Conservation (phyloP, 1,140 invertebrate species). For the Macrobrachium nipponense region DNA sequence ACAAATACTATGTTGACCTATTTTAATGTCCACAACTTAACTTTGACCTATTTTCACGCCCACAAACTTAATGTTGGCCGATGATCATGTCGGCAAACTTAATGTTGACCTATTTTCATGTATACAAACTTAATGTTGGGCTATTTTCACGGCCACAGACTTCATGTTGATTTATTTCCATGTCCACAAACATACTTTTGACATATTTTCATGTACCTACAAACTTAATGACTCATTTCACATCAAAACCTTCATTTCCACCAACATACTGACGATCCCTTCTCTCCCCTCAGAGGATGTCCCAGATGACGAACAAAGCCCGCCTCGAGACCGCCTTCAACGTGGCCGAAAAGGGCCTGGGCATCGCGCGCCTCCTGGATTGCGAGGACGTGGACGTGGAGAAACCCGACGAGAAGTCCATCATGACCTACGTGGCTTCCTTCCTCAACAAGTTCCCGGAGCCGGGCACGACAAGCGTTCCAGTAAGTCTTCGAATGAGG, state of each 20-base stretch:
- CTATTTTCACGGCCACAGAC: too few relatives aligned
- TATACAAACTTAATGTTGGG: too few relatives aligned
- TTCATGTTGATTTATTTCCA: too few relatives aligned
- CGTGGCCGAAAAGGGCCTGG: slow-evolving; percentile 90
- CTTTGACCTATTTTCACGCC: too few relatives aligned
- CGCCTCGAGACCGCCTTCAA: slow-evolving; percentile 94
- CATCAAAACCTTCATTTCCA: neutral
- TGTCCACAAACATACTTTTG: too few relatives aligned
- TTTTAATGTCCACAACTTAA: too few relatives aligned
- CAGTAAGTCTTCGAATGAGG: slow-evolving; percentile 47
- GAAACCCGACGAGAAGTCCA: slow-evolving; percentile 96
- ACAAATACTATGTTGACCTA: too few relatives aligned
- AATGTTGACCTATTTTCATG: too few relatives aligned
- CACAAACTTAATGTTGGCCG: too few relatives aligned
- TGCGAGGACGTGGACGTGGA: slow-evolving; percentile 97
- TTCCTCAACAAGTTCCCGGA: slow-evolving; percentile 84
- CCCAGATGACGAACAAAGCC: slow-evolving; percentile 80
- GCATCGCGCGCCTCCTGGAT: slow-evolving; percentile 92
- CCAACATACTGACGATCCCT: neutral
- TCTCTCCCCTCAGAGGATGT: slow-evolving; percentile 74
- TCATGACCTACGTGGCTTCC: slow-evolving; percentile 99
- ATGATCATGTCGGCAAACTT: too few relatives aligned
- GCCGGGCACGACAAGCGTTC: slow-evolving; percentile 50
- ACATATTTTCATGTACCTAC: too few relatives aligned
- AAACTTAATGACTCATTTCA: too few relatives aligned